phyloP scores from a whole-genome alignment of 2,113 vertebrate genomes.

The Carassius gibelio region DNA sequence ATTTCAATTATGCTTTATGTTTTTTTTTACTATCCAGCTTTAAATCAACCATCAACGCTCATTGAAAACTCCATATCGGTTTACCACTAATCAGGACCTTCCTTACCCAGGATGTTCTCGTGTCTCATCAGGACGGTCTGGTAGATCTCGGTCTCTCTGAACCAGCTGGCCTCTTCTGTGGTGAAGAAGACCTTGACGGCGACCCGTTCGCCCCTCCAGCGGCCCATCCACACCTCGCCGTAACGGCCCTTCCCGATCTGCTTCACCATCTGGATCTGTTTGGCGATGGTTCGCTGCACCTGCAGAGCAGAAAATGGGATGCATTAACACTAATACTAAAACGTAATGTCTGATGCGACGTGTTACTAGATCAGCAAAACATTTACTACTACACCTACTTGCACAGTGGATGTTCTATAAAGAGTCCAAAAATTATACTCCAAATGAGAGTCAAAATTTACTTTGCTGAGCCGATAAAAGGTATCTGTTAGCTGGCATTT shows the following conservation, averaged over 20 bases:
- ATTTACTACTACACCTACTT: no score
- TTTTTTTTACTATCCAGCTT: no score
- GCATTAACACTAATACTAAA: background rate
- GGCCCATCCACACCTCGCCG: constrained; percentile 99
- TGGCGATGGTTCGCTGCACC: constrained; percentile 98
- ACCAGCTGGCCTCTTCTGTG: constrained; percentile 98
- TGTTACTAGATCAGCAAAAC: background rate
- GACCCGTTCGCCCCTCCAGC: constrained; percentile 94
- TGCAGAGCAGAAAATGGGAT: constrained; percentile 60
- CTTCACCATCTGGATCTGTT: constrained; percentile 99
- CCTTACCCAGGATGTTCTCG: constrained; percentile 95
- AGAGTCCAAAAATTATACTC: background rate
- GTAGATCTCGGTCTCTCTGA: constrained; percentile 98
- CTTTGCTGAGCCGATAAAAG: background rate
- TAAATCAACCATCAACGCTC: no score
- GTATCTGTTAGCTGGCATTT: background rate
- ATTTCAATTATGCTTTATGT: background rate
- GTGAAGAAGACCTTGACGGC: constrained; percentile 98
- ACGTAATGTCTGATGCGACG: background rate
- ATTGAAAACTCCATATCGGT: background rate
- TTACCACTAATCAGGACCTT: background rate
- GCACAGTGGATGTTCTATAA: no score
- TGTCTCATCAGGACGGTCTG: constrained; percentile 99
- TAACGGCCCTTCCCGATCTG: constrained; percentile 98
- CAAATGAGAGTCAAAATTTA: background rate